Evolutionary conservation across 1,140 invertebrate genomes (phyloP).

Genomic region (Micrasema longulum): DNA sequence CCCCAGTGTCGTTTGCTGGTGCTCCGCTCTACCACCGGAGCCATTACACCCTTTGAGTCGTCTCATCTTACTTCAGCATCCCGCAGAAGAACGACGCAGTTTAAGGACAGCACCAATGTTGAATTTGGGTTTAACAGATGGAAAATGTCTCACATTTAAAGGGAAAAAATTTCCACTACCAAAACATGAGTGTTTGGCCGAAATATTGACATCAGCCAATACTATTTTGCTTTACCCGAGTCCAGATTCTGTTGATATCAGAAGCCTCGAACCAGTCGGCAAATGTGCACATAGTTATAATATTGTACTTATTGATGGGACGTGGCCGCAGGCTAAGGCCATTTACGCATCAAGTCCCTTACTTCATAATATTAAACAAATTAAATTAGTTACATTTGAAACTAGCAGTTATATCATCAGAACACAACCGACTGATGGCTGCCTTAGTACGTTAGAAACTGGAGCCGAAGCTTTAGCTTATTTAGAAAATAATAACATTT

Average conservation of each 20-base stretch:
- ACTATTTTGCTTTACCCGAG: conserved; percentile 89
- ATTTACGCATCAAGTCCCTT: conserved; percentile 82
- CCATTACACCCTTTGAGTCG: conserved; percentile 75
- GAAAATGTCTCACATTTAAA: conserved; percentile 82
- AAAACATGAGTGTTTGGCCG: conserved; percentile 75
- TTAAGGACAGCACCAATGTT: conserved; percentile 92
- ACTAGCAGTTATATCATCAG: conserved; percentile 91
- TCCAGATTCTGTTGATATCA: conserved; percentile 75
- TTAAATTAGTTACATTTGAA: conserved; percentile 79
- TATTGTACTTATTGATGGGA: conserved; percentile 90
- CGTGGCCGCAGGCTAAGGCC: conserved; percentile 93
- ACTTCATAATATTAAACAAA: conserved; percentile 75
- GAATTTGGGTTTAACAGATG: conserved; percentile 76
- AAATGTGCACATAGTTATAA: conserved; percentile 73
- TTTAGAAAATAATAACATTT: conserved; percentile 77
- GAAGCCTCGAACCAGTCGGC: conserved; percentile 61
- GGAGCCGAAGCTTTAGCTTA: conserved; percentile 84
- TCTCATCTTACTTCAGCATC: conserved; percentile 90
- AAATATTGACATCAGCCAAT: conserved; percentile 76
- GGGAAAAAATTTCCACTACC: conserved; percentile 85
- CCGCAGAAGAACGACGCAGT: conserved; percentile 90
- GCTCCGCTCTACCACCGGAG: conserved; percentile 79
- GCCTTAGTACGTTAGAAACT: conserved; percentile 91
- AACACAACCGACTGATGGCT: conserved; percentile 92
- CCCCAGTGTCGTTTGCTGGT: conserved; percentile 91